These are phyloP conservation scores for Lasioglossum morio DNA, from an alignment of 2,888 invertebrate species.

Conservation along the genomic window DNA sequence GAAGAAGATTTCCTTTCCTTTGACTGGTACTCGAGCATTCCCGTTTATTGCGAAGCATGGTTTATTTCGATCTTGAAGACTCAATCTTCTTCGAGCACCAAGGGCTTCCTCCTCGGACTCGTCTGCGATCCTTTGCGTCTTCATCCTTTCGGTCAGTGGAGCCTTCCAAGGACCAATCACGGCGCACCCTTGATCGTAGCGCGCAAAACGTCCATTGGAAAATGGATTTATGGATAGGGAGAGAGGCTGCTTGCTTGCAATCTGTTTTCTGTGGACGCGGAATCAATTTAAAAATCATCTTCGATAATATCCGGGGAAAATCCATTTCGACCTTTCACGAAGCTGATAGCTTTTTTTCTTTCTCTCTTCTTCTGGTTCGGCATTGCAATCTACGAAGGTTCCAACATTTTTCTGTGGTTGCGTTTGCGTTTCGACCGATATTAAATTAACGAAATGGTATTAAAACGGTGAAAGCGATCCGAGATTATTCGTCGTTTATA, in stretches of 20 bases:
- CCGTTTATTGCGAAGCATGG: slow-evolving; percentile 51
- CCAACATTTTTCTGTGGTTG: neutral
- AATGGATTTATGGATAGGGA: slow-evolving; percentile 8
- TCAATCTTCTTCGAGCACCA: slow-evolving; percentile 51
- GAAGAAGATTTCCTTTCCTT: neutral
- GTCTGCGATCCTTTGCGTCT: slow-evolving; percentile 5
- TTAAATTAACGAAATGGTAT: neutral
- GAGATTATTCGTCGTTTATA: neutral
- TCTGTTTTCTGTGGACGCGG: neutral
- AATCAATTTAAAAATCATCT: slow-evolving; percentile 1
- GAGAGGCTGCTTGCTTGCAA: neutral
- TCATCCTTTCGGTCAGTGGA: slow-evolving; percentile 7
- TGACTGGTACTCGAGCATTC: neutral
- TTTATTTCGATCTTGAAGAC: slow-evolving; percentile 64
- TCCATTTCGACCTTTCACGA: neutral
- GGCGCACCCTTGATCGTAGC: slow-evolving; percentile 10
- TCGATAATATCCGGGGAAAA: slow-evolving; percentile 4
- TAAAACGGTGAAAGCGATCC: neutral
- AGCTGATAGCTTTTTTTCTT: neutral
- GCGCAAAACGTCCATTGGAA: slow-evolving; percentile 6
- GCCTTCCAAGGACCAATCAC: slow-evolving; percentile 22
- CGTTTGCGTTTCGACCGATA: neutral
- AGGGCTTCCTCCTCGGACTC: neutral
- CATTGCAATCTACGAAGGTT: neutral
- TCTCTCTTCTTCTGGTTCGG: neutral